Conservation (phyloP, 1,140 invertebrate genomes). For the Thaumatotibia leucotreta region DNA sequence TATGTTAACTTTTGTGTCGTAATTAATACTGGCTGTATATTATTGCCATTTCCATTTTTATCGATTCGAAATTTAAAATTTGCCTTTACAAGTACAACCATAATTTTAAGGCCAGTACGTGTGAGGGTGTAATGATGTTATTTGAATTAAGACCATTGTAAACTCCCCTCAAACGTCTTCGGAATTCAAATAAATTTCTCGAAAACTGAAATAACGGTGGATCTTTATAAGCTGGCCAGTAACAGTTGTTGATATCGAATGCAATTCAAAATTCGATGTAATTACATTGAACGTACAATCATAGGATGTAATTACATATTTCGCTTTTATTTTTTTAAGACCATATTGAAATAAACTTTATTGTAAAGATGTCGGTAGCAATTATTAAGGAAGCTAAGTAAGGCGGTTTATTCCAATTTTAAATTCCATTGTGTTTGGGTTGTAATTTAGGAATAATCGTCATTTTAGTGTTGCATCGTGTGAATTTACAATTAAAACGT, state of each 20-base stretch:
- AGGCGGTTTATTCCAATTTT: neutral
- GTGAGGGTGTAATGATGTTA: constrained; percentile 45
- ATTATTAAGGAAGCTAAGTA: constrained; percentile 18
- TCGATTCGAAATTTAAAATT: constrained; percentile 30
- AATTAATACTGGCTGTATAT: constrained; percentile 50
- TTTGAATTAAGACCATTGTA: constrained; percentile 57
- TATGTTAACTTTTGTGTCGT: constrained; percentile 40
- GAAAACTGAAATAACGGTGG: constrained; percentile 33
- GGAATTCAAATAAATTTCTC: constrained; percentile 24
- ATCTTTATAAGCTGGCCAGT: constrained; percentile 33
- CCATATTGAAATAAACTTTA: constrained; percentile 31
- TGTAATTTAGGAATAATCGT: constrained; percentile 21
- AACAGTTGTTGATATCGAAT: constrained; percentile 65
- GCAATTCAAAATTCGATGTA: constrained; percentile 53
- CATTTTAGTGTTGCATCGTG: constrained; percentile 33
- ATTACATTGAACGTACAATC: constrained; percentile 44
- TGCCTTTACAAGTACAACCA: constrained; percentile 52
- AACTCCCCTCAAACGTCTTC: constrained; percentile 34
- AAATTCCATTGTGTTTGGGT: neutral
- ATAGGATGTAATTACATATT: constrained; percentile 57
- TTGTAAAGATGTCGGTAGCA: constrained; percentile 28
- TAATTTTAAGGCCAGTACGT: constrained; percentile 59
- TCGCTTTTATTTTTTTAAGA: constrained; percentile 58
- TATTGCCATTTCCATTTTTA: constrained; percentile 28
- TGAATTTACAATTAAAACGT: constrained; percentile 42